Evolutionary conservation across 2,888 invertebrate genomes (phyloP).

Genomic region (Hirtodrosophila histrioides): DNA sequence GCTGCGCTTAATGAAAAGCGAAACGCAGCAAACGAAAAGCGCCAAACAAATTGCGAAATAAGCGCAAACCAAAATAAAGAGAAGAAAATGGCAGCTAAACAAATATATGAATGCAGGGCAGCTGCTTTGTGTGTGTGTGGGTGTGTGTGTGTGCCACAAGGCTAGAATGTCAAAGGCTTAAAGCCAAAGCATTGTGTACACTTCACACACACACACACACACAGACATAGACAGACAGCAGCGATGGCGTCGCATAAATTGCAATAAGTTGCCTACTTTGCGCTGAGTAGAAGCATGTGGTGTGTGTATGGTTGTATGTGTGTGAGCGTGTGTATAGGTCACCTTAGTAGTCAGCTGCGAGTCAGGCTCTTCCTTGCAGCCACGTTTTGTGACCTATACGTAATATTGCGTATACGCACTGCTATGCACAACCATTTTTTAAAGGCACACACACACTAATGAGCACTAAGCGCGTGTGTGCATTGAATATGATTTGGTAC

Average conservation of each 20-base stretch:
- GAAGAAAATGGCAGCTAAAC: conserved; percentile 51
- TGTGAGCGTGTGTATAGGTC: conserved; percentile 47
- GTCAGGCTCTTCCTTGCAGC: conserved; percentile 11
- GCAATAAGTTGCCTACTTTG: conserved; percentile 59
- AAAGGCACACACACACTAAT: conserved; percentile 38
- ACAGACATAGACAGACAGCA: conserved; percentile 4
- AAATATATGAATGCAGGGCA: conserved; percentile 52
- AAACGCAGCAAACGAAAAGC: conserved; percentile 23
- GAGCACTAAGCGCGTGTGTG: conserved; percentile 44
- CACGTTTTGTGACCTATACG: conserved; percentile 26
- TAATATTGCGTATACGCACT: conserved; percentile 38
- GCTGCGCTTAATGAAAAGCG: conserved; percentile 64
- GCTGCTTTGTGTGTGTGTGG: conserved; percentile 9
- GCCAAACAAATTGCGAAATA: conserved; percentile 61
- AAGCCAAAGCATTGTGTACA: conserved; percentile 43
- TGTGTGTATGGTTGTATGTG: conserved; percentile 3
- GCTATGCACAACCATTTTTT: conserved; percentile 6
- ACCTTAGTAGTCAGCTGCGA: conserved; percentile 41
- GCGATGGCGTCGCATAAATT: conserved; percentile 44
- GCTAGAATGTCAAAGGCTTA: conserved; percentile 53
- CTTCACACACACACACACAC: not conserved
- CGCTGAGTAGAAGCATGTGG: conserved; percentile 32
- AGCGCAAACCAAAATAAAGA: conserved; percentile 17
- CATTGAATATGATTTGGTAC: conserved; percentile 49
- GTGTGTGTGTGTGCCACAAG: conserved; percentile 23